Base-by-base conservation (phyloP, 2,888 invertebrate genomes). In the Agrenia bidenticulata region DNA sequence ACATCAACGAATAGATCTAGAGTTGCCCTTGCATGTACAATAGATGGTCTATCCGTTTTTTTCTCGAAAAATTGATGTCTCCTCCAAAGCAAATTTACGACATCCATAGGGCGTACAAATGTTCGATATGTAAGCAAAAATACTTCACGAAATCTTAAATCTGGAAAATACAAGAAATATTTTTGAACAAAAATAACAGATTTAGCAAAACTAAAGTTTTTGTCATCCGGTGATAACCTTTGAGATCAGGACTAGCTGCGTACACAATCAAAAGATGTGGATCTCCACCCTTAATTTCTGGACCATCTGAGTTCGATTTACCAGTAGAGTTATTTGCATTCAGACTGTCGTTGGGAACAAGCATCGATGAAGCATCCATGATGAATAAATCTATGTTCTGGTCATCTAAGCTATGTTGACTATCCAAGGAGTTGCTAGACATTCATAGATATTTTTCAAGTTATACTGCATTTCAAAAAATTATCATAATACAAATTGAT, bases 41-140 rank as follows among this genome's bases (percentile, higher is more conserved):
- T 63, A 19, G 69, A 75, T 0, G 67, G 66, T 39, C 74, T 45
- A 53, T 73, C 73, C 1, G 67, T 67, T 57, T 73, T 73, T 55
- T 71, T 73, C 53, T 76, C 74, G 66, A 92, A 89, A 75, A 87
- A 84, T 79, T 88, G 88, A 83, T 85, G 90, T 77, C 88, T 86
- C 78, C 89, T 86, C 78, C 92, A 88, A 63, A 97, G 83, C 78
- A 95, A 93, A 78, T 88, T 87, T 75, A 96, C 87, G 75, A 97
- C 84, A 75, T 90, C 91, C 78, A 87, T 82, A 24, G 97, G 94
- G 67, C 90, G 85, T 79, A 97, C 89, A 83, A 97, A 96, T 69
- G 96, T 97, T 76, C 97, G 86, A 82, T 98, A 99, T 67, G 98
- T 99, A 61, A 96, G 94, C 77, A 98, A 86, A 83, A 99, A 99